Evolutionary conservation across 2,888 invertebrate genomes (phyloP).

Genomic region (Drosophila villosipedis): DNA sequence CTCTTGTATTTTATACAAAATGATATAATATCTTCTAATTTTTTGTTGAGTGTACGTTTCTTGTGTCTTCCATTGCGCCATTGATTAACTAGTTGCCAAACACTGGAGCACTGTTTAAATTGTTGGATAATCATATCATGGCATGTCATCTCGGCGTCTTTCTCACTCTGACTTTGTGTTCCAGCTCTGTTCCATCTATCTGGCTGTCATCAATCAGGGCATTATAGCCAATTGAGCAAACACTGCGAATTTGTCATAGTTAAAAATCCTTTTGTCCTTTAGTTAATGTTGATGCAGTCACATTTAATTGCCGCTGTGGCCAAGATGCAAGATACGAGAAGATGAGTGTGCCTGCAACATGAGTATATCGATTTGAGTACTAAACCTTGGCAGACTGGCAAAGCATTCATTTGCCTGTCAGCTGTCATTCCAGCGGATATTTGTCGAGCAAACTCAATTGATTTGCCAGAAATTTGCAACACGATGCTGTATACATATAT

Average conservation of each 20-base stretch:
- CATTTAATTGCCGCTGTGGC: conserved; percentile 53
- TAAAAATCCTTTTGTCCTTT: conserved; percentile 43
- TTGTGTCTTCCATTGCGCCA: conserved; percentile 7
- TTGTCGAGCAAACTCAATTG: conserved; percentile 76
- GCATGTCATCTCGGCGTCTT: conserved; percentile 29
- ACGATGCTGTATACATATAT: conserved; percentile 13
- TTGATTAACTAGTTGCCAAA: conserved; percentile 61
- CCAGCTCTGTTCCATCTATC: not conserved
- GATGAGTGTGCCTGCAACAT: not conserved
- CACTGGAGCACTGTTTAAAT: conserved; percentile 56
- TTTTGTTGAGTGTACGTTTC: conserved; percentile 12
- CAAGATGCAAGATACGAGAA: not conserved
- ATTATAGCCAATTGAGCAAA: conserved; percentile 67
- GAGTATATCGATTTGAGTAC: conserved; percentile 4
- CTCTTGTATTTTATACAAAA: no score
- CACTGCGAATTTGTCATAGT: conserved; percentile 66
- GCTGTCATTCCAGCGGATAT: conserved; percentile 70
- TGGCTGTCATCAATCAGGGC: conserved; percentile 52
- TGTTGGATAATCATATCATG: conserved; percentile 67
- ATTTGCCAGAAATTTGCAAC: conserved; percentile 59
- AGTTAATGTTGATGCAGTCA: conserved; percentile 49
- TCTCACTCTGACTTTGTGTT: not conserved
- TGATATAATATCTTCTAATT: not conserved
- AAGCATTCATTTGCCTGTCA: conserved; percentile 58
- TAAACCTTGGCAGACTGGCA: conserved; percentile 26